Percentiles rank a stretch among this genome's conserved stretches.
phyloP scores from a whole-genome alignment of 2,113 vertebrate genomes.

The Hyperopisus bebe region DNA sequence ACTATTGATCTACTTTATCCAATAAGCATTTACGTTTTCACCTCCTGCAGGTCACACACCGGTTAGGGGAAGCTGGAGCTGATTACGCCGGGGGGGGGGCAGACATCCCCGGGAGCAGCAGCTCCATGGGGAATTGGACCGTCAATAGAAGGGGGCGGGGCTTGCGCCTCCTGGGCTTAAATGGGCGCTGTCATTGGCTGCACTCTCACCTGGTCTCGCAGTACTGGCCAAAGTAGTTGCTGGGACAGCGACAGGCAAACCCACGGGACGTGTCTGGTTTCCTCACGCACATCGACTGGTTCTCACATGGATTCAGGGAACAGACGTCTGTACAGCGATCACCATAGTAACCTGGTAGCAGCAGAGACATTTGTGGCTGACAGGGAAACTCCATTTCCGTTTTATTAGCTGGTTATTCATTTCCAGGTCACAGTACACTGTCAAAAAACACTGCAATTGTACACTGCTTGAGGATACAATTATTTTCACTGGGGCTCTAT shows the following conservation, averaged over 20 bases:
- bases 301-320: slow-evolving; percentile 81
- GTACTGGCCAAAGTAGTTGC: slow-evolving; percentile 78
- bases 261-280: slow-evolving; percentile 63
- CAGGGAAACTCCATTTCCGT: background rate
- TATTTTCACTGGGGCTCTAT: background rate
- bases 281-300: slow-evolving; percentile 70
- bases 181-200: background rate
- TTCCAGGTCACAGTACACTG: background rate
- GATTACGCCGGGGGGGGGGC: background rate
- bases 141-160: background rate
- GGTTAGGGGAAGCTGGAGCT: background rate
- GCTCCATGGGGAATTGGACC: background rate
- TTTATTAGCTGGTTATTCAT: background rate
- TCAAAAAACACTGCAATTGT: background rate
- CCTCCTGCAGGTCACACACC: background rate
- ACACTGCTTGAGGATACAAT: background rate
- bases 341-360: slow-evolving; percentile 76
- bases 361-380: background rate
- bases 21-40: background rate
- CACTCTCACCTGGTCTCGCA: slow-evolving; percentile 80
- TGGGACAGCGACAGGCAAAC: slow-evolving; percentile 78
- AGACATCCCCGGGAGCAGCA: background rate
- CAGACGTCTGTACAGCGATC: slow-evolving; percentile 78
- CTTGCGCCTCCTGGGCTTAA: background rate
- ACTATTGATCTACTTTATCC: background rate